These are phyloP conservation scores for Geopemphigus sp. DNA, from an alignment of 1,140 invertebrate genomes.

Conservation along the genomic window DNA sequence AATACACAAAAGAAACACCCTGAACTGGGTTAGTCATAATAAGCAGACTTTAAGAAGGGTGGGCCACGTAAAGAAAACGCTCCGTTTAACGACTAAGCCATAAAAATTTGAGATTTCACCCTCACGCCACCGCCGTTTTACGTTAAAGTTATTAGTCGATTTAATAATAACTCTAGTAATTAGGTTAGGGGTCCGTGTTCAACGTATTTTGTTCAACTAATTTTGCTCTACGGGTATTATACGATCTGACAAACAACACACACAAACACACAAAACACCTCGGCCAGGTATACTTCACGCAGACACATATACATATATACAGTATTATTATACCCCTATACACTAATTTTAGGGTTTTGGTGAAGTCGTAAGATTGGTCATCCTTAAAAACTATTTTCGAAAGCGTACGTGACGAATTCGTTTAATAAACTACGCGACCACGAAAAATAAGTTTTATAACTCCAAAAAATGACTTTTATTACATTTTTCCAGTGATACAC, in stretches of 20 bases:
- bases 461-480: background rate
- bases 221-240: background rate
- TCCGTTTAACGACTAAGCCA: constrained; percentile 11
- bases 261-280: background rate
- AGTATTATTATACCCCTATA: background rate
- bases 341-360: background rate
- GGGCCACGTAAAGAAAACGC: background rate
- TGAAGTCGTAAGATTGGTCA: background rate
- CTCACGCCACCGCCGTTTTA: background rate
- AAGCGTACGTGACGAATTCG: background rate
- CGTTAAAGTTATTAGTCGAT: constrained; percentile 36
- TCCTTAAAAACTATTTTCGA: background rate
- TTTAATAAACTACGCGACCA: background rate
- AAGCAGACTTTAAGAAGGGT: constrained; percentile 16
- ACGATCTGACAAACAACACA: too few relatives aligned
- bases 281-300: too few relatives aligned
- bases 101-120: constrained; percentile 40
- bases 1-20: constrained; percentile 37
- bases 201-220: background rate
- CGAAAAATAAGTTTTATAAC: constrained; percentile 3
- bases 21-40: background rate
- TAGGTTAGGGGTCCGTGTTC: constrained; percentile 10
- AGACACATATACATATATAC: too few relatives aligned
- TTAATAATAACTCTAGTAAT: constrained; percentile 40
- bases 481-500: too few relatives aligned